Evolutionary conservation across 2,113 vertebrate genomes (phyloP).

Genomic region (Phylloscopus whistleri): DNA sequence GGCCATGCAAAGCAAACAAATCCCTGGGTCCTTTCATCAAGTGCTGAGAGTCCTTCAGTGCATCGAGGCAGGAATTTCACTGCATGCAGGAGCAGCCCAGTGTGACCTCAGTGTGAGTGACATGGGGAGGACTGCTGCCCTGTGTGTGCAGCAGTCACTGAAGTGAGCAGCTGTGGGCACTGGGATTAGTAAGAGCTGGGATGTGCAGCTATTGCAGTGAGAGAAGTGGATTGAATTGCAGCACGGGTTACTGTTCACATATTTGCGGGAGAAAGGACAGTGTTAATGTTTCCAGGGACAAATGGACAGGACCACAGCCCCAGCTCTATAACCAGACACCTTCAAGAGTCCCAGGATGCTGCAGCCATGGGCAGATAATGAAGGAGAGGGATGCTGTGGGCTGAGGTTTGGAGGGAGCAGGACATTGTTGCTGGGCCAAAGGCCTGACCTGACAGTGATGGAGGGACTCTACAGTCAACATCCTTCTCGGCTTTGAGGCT

Average conservation of each 20-base stretch:
- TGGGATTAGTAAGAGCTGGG: background rate
- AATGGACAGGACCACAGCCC: fast-evolving
- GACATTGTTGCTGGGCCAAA: fast-evolving
- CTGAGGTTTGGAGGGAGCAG: background rate
- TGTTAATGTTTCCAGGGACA: background rate
- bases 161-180: fast-evolving
- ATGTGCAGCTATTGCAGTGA: background rate
- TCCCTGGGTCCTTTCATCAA: background rate
- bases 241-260: fast-evolving
- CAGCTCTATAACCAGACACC: background rate
- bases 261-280: background rate
- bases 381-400: background rate
- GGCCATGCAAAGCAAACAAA: background rate
- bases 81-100: background rate
- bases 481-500: background rate
- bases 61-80: background rate
- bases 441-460: fast-evolving
- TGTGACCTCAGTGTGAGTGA: background rate
- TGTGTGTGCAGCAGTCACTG: background rate
- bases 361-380: background rate
- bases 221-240: background rate
- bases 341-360: background rate
- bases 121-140: background rate
- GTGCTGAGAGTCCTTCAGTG: background rate
- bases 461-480: background rate